These are phyloP conservation scores for Drosophila nebulosa DNA, from an alignment of 1,140 invertebrate species.

Conservation along the genomic window DNA sequence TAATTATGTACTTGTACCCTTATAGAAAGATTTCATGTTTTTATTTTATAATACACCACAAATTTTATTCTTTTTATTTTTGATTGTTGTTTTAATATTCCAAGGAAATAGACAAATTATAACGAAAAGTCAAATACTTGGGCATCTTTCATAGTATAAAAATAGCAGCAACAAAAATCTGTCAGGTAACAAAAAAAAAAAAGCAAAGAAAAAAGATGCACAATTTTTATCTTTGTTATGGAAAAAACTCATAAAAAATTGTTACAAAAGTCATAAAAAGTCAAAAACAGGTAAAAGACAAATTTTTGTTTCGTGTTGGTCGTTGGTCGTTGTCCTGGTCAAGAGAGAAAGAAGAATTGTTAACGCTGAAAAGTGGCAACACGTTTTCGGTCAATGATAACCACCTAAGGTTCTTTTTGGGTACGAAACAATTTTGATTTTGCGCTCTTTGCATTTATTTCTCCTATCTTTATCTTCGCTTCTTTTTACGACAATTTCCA, in stretches of 20 bases:
- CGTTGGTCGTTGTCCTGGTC: neutral
- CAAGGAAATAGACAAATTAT: conserved; percentile 58
- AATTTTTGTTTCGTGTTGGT: conserved; percentile 46
- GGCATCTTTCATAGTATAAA: conserved; percentile 36
- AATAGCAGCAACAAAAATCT: conserved; percentile 34
- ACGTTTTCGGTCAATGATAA: conserved; percentile 66
- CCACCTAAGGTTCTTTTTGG: conserved; percentile 40
- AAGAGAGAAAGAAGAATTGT: conserved; percentile 22
- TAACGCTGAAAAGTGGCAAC: conserved; percentile 44
- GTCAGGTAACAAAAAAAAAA: conserved; percentile 19
- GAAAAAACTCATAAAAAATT: conserved; percentile 69
- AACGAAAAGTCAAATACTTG: conserved; percentile 71
- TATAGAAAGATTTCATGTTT: neutral
- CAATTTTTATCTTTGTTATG: conserved; percentile 49
- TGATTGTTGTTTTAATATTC: conserved; percentile 31
- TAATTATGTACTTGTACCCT: neutral
- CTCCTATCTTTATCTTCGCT: conserved; percentile 18
- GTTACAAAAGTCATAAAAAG: conserved; percentile 77
- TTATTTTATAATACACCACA: neutral
- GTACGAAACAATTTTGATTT: conserved; percentile 23
- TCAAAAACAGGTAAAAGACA: conserved; percentile 44
- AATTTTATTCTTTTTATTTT: neutral
- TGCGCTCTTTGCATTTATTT: conserved; percentile 23
- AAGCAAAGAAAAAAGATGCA: conserved; percentile 28
- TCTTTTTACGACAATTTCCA: conserved; percentile 62